Evolutionary conservation across 2,888 invertebrate species (phyloP), one percentile per base, ranked within the genome.

Genomic region (Amphipyra berbera): DNA sequence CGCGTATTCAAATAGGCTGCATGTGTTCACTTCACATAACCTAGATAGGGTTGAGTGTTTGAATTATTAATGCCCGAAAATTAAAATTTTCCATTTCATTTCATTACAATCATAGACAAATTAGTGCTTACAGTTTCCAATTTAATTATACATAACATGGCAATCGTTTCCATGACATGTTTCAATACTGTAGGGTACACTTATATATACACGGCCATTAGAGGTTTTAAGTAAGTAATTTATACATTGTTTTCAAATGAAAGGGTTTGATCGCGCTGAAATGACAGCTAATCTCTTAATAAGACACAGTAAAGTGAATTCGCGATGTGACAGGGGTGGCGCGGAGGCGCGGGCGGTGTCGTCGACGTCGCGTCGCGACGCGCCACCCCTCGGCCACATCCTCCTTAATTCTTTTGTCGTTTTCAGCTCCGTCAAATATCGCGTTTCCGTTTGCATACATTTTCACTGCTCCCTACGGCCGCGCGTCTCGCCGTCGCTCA

Each of bases 381-480:
- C 63, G 30, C 27, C 48, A 45, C 57, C 62, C 63, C 55, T 55
- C 42, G 68, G 80, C 68, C 72, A 62, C 57, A 66, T 69, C 62
- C 86, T 86, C 87, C 88, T 88, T 91, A 90, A 94, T 95, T 94
- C 91, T 94, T 94, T 92, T 90, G 93, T 91, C 95, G 93, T 95
- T 94, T 91, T 93, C 94, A 90, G 87, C 90, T 89, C 85, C 87
- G 90, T 94, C 94, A 93, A 95, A 93, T 91, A 94, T 89, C 90
- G 90, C 88, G 88, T 90, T 90, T 88, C 88, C 90, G 93, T 94
- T 94, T 93, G 93, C 94, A 94, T 94, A 94, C 87, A 95, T 95
- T 94, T 94, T 90, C 93, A 87, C 89, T 81, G 82, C 71, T 83
- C 77, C 81, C 82, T 83, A 78, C 70, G 73, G 78, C 67, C 73